phyloP scores from a whole-genome alignment of 30 jellyfish, hydroid and myxozoan species.

The Chironex yamaguchii region DNA sequence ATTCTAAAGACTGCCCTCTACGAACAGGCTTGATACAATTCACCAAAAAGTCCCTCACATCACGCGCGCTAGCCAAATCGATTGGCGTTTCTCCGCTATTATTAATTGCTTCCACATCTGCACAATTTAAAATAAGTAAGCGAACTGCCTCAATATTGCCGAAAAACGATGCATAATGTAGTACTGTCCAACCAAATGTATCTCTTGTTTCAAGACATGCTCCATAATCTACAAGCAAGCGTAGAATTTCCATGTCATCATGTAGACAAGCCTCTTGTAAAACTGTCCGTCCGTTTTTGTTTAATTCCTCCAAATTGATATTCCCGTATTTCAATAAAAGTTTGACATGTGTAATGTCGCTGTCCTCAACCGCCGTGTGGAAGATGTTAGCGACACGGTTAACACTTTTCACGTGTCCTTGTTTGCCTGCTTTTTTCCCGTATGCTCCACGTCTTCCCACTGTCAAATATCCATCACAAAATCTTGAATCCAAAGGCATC shows the following conservation, averaged over 20 bases:
- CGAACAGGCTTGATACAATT: neutral
- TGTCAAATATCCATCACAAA: constrained; percentile 79
- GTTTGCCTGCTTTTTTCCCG: constrained; percentile 19
- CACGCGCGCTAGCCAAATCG: constrained; percentile 67
- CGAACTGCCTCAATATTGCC: constrained; percentile 80
- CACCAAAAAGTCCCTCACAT: constrained; percentile 37
- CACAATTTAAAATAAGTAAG: constrained; percentile 83
- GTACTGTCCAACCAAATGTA: constrained; percentile 80
- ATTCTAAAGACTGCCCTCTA: neutral
- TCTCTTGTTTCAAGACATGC: constrained; percentile 86
- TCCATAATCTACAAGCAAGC: constrained; percentile 90
- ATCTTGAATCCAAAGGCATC: constrained; percentile 69
- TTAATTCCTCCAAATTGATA: constrained; percentile 71
- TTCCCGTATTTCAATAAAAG: constrained; percentile 85
- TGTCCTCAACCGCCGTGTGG: constrained; percentile 82
- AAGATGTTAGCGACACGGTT: constrained; percentile 71
- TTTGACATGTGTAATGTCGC: constrained; percentile 90
- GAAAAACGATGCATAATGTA: constrained; percentile 84
- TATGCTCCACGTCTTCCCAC: constrained; percentile 63
- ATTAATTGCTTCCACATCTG: constrained; percentile 55
- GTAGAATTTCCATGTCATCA: constrained; percentile 76
- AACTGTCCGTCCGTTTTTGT: constrained; percentile 81
- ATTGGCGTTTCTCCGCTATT: constrained; percentile 71
- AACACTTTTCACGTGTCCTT: constrained; percentile 35
- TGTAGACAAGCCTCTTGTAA: constrained; percentile 85